Evolutionary conservation across 1,140 invertebrate genomes (phyloP).

Genomic region (Zaprionus davidi): DNA sequence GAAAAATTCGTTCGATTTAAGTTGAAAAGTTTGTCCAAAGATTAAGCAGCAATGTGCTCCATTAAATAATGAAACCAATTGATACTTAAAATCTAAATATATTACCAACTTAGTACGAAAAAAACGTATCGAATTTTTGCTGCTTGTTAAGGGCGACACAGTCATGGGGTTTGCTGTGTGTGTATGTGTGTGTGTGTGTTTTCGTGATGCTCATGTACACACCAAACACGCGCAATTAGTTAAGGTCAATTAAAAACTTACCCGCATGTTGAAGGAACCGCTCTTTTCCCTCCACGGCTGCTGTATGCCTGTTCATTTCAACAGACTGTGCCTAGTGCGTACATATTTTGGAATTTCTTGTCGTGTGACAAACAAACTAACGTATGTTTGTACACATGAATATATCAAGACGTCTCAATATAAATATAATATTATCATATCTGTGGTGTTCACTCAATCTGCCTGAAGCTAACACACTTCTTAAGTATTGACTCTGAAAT

Average conservation of each 20-base stretch:
- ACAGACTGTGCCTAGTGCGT: slow-evolving; percentile 48
- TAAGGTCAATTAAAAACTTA: slow-evolving; percentile 84
- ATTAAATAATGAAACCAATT: slow-evolving; percentile 47
- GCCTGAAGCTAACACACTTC: not conserved
- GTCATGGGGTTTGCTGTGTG: slow-evolving; percentile 33
- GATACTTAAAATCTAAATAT: slow-evolving; percentile 53
- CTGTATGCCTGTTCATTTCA: slow-evolving; percentile 7
- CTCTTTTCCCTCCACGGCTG: slow-evolving; percentile 6
- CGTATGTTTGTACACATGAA: not conserved
- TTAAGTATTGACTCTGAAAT: not conserved
- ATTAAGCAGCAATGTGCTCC: slow-evolving; percentile 45
- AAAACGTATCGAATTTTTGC: not conserved
- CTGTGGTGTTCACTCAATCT: not conserved
- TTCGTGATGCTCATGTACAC: slow-evolving; percentile 47
- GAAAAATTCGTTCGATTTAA: slow-evolving; percentile 60
- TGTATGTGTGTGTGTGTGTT: slow-evolving; percentile 14
- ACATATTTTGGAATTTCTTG: slow-evolving; percentile 60
- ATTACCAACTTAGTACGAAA: slow-evolving; percentile 38
- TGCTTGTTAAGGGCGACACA: slow-evolving; percentile 19
- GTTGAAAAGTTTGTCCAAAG: slow-evolving; percentile 62
- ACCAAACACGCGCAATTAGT: slow-evolving; percentile 73
- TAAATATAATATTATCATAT: not conserved
- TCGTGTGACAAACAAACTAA: not conserved
- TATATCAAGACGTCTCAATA: not conserved
- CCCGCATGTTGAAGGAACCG: slow-evolving; percentile 72